phyloP scores from a whole-genome alignment of 2,113 vertebrate genomes.

The Vimba vimba region DNA sequence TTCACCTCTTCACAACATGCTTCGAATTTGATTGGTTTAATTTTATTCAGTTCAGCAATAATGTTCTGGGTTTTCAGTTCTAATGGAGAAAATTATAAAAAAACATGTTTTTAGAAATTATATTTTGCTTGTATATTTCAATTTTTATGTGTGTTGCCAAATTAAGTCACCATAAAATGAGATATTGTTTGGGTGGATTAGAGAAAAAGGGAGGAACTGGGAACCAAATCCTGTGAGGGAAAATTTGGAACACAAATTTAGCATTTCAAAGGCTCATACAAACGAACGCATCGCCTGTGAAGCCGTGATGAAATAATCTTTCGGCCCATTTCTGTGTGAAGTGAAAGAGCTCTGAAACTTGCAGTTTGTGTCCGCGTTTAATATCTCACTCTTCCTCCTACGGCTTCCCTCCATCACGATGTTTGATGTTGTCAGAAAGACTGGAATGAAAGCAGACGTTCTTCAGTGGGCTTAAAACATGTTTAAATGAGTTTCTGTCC shows the following conservation, averaged over 20 bases:
- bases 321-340: background rate
- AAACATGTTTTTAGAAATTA: background rate
- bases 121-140: background rate
- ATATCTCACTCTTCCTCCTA: background rate
- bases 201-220: slow-evolving; percentile 26
- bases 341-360: background rate
- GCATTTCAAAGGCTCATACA: slow-evolving; percentile 35
- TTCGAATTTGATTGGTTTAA: background rate
- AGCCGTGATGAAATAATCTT: slow-evolving; percentile 41
- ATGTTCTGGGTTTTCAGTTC: background rate
- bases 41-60: background rate
- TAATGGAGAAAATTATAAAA: background rate
- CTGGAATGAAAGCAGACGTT: background rate
- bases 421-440: slow-evolving; percentile 11
- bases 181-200: slow-evolving; percentile 33
- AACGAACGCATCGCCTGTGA: slow-evolving; percentile 9
- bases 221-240: background rate
- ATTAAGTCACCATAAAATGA: slow-evolving; percentile 46
- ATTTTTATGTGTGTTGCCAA: slow-evolving; percentile 8
- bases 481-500: background rate
- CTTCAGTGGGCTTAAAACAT: background rate
- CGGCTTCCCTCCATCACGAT: background rate
- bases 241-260: background rate
- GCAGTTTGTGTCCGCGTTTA: background rate
- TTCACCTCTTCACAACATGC: background rate